Percentiles rank a stretch among this genome's conserved stretches.
Evolutionary conservation across 2,888 invertebrate genomes (phyloP).

Genomic region (Capitulum mitella): DNA sequence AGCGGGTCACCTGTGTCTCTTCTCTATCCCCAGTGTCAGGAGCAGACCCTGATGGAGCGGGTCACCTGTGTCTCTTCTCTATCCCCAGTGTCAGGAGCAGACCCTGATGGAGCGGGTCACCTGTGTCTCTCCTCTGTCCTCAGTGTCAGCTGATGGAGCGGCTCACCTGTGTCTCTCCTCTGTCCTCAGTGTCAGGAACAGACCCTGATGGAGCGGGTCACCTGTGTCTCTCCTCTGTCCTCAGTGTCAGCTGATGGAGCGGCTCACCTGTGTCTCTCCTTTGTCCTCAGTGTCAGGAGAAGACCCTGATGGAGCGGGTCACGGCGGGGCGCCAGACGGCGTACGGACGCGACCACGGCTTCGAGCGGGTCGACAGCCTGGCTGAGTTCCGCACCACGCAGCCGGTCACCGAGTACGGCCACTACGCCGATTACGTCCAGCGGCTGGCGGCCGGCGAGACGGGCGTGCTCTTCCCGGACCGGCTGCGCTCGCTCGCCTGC

Average conservation of each 20-base stretch:
- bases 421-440: not conserved
- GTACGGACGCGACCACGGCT: slow-evolving; percentile 20
- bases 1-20: too few relatives aligned
- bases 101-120: too few relatives aligned
- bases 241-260: not conserved
- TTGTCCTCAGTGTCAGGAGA: slow-evolving; percentile 21
- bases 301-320: not conserved
- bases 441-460: not conserved
- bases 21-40: too few relatives aligned
- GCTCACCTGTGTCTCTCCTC: not conserved
- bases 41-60: too few relatives aligned
- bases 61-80: too few relatives aligned
- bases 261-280: not conserved
- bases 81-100: too few relatives aligned
- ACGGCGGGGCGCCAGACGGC: not conserved
- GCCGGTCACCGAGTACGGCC: slow-evolving; percentile 18
- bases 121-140: too few relatives aligned
- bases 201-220: too few relatives aligned
- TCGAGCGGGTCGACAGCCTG: not conserved
- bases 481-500: slow-evolving; percentile 12
- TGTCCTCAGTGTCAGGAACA: slow-evolving; percentile 12
- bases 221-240: not conserved
- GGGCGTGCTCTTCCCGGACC: not conserved
- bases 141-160: not conserved
- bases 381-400: not conserved